Evolutionary conservation across 2,797 vertebrate species (phyloP), one percentile per base, ranked within the genome.

Genomic region (Pogoniulus pusillus): DNA sequence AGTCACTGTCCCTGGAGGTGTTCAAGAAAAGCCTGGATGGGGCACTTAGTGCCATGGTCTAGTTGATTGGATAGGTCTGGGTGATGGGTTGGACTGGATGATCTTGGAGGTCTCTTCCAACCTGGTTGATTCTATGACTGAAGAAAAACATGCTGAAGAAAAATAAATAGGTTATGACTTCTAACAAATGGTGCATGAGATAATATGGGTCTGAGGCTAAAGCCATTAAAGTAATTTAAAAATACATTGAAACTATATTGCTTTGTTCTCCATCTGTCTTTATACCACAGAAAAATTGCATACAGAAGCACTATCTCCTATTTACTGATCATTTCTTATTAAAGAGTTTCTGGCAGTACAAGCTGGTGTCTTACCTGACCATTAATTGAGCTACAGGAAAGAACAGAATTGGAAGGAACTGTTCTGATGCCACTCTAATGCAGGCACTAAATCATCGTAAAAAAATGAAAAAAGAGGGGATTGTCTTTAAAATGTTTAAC

Each of bases 311-410:
- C 16, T 39, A 30, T 53, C 41, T 73, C 30, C 11, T 75, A 74
- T 83, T 80, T 89, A 60, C 45, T 24, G 47, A 51, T 89, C 37
- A 51, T 91, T 87, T 91, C 74, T 93, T 83, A 73, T 75, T 83
- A 54, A 93, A 73, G 30, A 53, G 32, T 63, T 91, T 89, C 32
- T 91, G 70, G 26, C 89, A 89, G 76, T 81, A 81, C 47, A 91
- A 82, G 26, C 43, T 85, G 29, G 59, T 92, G 53, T 83, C 66
- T 87, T 85, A 66, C 30, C 63, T 87, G 59, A 72, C 35, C 41
- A 13, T 70, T 93, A 78, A 89, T 75, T 35, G n/a, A 55, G 23
- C 65, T 30, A 41, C 22, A 78, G 30, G 32, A 87, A 75, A 73
- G 12, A 76, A 19, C 32, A 23, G 24, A 63, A 37, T 16, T 59